A percentile compares a stretch with the other conserved stretches of the same genome.
Conservation (phyloP, 2,113 vertebrate species). For the Nycticorax nycticorax region DNA sequence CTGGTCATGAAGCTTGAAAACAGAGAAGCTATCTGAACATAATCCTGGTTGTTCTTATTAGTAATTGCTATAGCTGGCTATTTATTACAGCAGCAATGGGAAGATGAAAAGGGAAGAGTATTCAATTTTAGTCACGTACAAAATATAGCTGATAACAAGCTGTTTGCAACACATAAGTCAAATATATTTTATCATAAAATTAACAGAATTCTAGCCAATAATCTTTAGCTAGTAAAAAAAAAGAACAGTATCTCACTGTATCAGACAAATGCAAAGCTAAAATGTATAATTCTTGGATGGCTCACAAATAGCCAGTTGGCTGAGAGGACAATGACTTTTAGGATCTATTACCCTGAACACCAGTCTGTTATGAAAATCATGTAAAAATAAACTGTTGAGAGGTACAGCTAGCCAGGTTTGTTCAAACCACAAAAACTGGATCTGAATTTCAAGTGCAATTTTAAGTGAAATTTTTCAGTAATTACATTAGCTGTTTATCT, state of each 20-base stretch:
- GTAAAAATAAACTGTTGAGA: not conserved
- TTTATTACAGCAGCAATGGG: constrained; percentile 37
- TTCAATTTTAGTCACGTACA: not conserved
- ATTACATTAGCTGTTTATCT: constrained; percentile 29
- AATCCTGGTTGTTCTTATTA: constrained; percentile 32
- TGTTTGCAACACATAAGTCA: not conserved
- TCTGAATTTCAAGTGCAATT: constrained; percentile 19
- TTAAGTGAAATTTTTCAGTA: not conserved
- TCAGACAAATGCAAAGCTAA: not conserved
- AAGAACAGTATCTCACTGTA: not conserved
- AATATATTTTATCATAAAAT: not conserved
- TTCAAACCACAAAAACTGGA: not conserved
- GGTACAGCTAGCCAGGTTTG: not conserved
- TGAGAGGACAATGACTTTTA: not conserved
- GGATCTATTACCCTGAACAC: not conserved
- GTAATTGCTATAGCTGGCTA: constrained; percentile 30
- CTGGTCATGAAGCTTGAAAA: constrained; percentile 38
- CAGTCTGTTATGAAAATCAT: not conserved
- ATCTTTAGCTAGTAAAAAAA: not conserved
- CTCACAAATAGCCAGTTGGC: not conserved
- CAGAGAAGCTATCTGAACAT: constrained; percentile 12
- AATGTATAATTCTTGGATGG: not conserved
- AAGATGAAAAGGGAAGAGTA: not conserved
- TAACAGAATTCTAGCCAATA: not conserved
- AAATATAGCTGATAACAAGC: not conserved